phyloP scores from a whole-genome alignment of 2,888 invertebrate genomes.

The Diadegma fenestrale region DNA sequence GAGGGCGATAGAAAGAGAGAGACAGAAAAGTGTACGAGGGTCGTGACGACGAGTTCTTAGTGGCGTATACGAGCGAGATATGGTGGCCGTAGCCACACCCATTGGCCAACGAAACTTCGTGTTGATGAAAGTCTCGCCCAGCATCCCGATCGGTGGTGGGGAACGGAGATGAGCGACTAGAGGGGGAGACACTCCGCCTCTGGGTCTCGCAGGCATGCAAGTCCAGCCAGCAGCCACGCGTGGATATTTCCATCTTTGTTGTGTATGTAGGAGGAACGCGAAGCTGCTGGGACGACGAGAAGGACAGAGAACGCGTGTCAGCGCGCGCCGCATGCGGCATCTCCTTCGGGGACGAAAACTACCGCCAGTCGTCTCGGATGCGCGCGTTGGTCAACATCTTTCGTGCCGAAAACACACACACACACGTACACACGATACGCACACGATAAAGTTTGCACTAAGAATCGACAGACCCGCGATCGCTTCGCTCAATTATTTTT shows the following conservation, averaged over 20 bases:
- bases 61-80: conserved; percentile 74
- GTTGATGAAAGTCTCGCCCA: conserved; percentile 33
- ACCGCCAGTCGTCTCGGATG: conserved; percentile 80
- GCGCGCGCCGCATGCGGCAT: conserved; percentile 64
- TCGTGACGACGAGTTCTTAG: conserved; percentile 39
- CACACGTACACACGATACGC: conserved; percentile 9
- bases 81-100: conserved; percentile 78
- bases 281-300: not conserved
- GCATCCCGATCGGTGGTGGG: conserved; percentile 35
- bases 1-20: conserved; percentile 2
- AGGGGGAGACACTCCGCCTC: conserved; percentile 31
- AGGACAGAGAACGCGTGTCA: conserved; percentile 25
- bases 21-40: not conserved
- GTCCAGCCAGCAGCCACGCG: conserved; percentile 1
- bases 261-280: not conserved
- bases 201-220: not conserved
- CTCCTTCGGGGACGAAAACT: conserved; percentile 57
- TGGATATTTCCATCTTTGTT: conserved; percentile 4
- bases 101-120: conserved; percentile 74
- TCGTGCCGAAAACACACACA: conserved; percentile 46
- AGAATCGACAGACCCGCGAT: conserved; percentile 13
- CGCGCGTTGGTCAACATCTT: conserved; percentile 80
- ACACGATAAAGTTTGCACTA: conserved; percentile 8
- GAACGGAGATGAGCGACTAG: not conserved
- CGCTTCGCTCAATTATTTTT: conserved; percentile 8